A percentile compares a stretch with the other conserved stretches of the same genome.
Conservation (phyloP, 2,888 invertebrate species). For the Cyclophora albipunctata region DNA sequence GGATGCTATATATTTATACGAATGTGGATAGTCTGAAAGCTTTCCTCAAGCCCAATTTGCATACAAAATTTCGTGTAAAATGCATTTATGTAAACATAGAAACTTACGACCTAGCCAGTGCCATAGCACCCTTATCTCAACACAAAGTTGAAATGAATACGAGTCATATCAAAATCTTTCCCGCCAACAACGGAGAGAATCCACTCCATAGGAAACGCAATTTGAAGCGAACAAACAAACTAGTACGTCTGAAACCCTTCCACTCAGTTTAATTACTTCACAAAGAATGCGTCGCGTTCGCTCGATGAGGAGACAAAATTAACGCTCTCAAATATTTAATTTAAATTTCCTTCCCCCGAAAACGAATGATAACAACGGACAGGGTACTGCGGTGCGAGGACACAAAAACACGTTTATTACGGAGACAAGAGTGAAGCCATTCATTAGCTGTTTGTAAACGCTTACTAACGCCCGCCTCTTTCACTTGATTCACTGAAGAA, state of each 20-base stretch:
- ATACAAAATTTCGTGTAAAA: conserved; percentile 11
- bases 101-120: neutral
- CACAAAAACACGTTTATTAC: conserved; percentile 44
- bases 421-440: conserved; percentile 45
- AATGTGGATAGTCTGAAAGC: conserved; percentile 14
- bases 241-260: conserved; percentile 71
- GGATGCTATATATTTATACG: conserved; percentile 43
- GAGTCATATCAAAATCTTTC: conserved; percentile 29
- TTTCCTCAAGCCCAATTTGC: conserved; percentile 13
- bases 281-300: conserved; percentile 74
- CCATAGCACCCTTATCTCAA: neutral
- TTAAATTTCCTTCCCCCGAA: conserved; percentile 67
- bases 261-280: conserved; percentile 75
- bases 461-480: conserved; percentile 55
- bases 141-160: conserved; percentile 5
- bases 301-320: conserved; percentile 75
- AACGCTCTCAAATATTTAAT: conserved; percentile 76
- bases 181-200: conserved; percentile 52
- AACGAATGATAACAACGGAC: conserved; percentile 69
- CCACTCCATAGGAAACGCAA: conserved; percentile 70
- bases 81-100: neutral
- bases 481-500: conserved; percentile 47
- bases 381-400: conserved; percentile 26
- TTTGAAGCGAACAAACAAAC: conserved; percentile 73
- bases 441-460: conserved; percentile 53